Base-by-base conservation (phyloP, 1,140 invertebrate genomes). In the Scylla paramamosain region DNA sequence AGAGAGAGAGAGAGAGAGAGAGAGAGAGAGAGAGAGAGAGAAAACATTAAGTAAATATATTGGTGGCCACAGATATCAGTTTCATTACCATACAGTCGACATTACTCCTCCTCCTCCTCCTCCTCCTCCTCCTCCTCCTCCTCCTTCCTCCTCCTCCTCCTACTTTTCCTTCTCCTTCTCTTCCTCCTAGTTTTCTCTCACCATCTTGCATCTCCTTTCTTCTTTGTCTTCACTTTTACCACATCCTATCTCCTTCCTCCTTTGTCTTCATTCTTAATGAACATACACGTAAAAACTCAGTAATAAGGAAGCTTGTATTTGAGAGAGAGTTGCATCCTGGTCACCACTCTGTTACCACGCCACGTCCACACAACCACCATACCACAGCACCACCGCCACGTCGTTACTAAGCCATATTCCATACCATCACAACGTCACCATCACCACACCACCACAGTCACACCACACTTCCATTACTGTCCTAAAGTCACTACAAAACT, bases 1-100 rank as follows among this genome's bases (percentile, higher is more conserved):
- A 77, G 67, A 89, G 87, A 89, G 14, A 89, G 87, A 39, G 14
- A 89, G 32, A 89, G 25, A 45, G 87, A 88, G 28, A 88, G 87
- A 88, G 28, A 88, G 87, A 88, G 28, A 88, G 87, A 88, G 28
- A 88, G 87, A 88, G 28, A 20, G 31, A 39, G 31, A 39, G 28
- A 39, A 8, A 77, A 77, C 67, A 77, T 77, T 77, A 77, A n/a
- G 67, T 77, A 77, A n/a, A 77, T 77, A 77, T 39, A 88, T 45
- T 10, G 87, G 46, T 31, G 67, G 67, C 67, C 67, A 77, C 32
- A 88, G 46, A 88, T n/a, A 4, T 25, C 2, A 88, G 87, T 77
- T n/a, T 77, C 67, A 77, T 77, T 77, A 77, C 67, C 67, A 77
- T 77, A 77, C n/a, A 25, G 12, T 77, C 67, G 2, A n/a, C 67